Conservation (phyloP, 1,140 invertebrate species). For the Musca vetustissima region DNA sequence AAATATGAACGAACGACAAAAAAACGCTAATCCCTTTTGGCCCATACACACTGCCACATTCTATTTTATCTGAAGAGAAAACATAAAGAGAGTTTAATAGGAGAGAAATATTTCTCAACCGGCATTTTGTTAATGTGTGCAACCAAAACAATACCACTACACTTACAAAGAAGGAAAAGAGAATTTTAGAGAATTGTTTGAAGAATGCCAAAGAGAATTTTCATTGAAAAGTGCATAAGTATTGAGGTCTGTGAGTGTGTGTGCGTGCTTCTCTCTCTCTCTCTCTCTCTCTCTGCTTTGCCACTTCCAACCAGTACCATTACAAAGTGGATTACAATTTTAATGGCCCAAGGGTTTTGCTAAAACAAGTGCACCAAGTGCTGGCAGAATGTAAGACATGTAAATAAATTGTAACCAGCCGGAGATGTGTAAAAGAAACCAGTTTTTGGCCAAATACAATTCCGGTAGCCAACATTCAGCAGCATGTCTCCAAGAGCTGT, state of each 20-base stretch:
- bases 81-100: background rate
- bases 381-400: too few relatives aligned
- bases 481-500: too few relatives aligned
- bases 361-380: too few relatives aligned
- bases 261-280: background rate
- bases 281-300: background rate
- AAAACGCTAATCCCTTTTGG: too few relatives aligned
- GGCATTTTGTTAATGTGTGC: slow-evolving; percentile 35
- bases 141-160: slow-evolving; percentile 52
- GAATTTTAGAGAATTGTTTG: background rate
- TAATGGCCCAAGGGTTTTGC: too few relatives aligned
- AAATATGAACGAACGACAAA: too few relatives aligned
- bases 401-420: too few relatives aligned
- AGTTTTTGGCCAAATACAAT: too few relatives aligned
- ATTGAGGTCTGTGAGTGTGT: too few relatives aligned
- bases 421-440: too few relatives aligned
- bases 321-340: slow-evolving; percentile 21
- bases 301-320: background rate
- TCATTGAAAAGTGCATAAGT: background rate
- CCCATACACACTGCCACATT: too few relatives aligned
- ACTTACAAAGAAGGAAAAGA: slow-evolving; percentile 20
- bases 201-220: background rate
- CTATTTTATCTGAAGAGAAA: background rate
- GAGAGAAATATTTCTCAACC: background rate
- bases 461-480: too few relatives aligned